phyloP scores from a whole-genome alignment of 2,888 invertebrate species.

The Eudemis profundana region DNA sequence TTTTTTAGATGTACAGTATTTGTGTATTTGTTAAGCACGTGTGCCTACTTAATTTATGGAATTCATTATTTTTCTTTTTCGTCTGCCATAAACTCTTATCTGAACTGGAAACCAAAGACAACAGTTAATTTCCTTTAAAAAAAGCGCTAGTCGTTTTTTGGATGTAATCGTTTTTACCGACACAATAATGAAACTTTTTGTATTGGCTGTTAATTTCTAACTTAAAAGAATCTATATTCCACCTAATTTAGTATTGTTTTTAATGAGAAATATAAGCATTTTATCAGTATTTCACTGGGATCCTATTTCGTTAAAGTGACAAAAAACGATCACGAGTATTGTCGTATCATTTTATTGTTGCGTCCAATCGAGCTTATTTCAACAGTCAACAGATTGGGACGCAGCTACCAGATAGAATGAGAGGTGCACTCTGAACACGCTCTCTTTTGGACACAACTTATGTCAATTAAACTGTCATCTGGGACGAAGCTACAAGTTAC shows the following conservation, averaged over 20 bases:
- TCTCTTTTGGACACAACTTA: too few relatives aligned
- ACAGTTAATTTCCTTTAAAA: conserved; percentile 49
- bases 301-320: too few relatives aligned
- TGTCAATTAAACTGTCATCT: too few relatives aligned
- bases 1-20: conserved; percentile 68
- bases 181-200: conserved; percentile 47
- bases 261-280: too few relatives aligned
- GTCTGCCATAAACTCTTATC: conserved; percentile 50
- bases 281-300: too few relatives aligned
- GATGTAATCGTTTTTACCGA: conserved; percentile 48
- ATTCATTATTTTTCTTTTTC: conserved; percentile 45
- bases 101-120: conserved; percentile 65
- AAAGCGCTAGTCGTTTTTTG: conserved; percentile 55
- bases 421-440: too few relatives aligned
- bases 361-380: too few relatives aligned
- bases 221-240: background rate
- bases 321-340: too few relatives aligned
- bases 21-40: conserved; percentile 51
- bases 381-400: too few relatives aligned
- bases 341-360: too few relatives aligned
- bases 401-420: too few relatives aligned
- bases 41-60: conserved; percentile 56
- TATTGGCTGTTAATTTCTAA: background rate
- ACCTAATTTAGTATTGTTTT: background rate
- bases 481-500: too few relatives aligned